Base-by-base conservation (phyloP, 2,888 invertebrate species). In the Scaptomyza tumidula region DNA sequence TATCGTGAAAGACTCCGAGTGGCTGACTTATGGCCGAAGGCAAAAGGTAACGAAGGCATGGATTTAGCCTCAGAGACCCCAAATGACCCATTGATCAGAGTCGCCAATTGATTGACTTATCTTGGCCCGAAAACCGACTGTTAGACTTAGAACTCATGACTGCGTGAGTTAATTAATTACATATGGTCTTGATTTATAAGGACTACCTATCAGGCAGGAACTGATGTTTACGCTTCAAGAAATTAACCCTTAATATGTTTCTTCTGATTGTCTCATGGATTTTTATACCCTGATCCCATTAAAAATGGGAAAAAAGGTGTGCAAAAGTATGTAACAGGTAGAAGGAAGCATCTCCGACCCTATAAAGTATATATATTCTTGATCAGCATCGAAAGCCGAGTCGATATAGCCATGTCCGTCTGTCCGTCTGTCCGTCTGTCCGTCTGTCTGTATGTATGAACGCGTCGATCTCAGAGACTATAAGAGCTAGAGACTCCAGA, bases 21-120 rank as follows among this genome's bases (percentile, higher is more conserved):
- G 39, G 9, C 41, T 58, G 55, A 65, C 49, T 64, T 75, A 58
- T 61, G 48, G 76, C 64, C 41, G 5, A 29, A 37, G 27, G 44
- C 16, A 74, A 41, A 60, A 55, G 58, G 46, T 65, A 55, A 13
- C 45, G 43, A 16, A 41, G n/a, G 6, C 55, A 45, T 39, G 33
- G 46, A 41, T 7, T 60, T 63, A 41, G 31, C 24, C 39, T 50
- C 24, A 31, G 44, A 31, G 19, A 41, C 44, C 10, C 13, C 29
- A 16, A 19, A 31, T 52, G 45, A 37, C 33, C 60, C 53, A 43
- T 58, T 61, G 45, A 54, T 44, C 14, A 19, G 14, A 43, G 27
- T 19, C 6, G 11, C 14, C 44, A 59, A 43, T 49, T 59, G 69
- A 76, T 76, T 71, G 60, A 62, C 55, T 46, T 55, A 39, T 29